phyloP scores from a whole-genome alignment of 2,113 vertebrate genomes.

The Tetrao urogallus region DNA sequence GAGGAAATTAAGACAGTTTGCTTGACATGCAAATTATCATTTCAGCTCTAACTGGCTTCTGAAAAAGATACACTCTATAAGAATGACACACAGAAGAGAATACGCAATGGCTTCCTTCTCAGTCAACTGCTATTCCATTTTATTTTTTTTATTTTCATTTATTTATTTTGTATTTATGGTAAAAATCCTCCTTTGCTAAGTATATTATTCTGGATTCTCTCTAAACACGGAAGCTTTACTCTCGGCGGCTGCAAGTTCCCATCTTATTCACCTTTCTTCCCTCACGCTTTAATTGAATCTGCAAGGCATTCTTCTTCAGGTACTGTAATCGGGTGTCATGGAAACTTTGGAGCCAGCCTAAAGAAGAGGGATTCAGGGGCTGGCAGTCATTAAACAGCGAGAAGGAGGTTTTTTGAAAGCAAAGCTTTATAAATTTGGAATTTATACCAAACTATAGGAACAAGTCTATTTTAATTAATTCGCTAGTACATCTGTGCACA shows the following conservation, averaged over 20 bases:
- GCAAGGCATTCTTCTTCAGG: background rate
- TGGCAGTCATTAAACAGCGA: background rate
- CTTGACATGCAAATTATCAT: constrained; percentile 54
- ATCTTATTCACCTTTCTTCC: constrained; percentile 30
- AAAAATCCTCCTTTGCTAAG: background rate
- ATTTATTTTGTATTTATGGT: background rate
- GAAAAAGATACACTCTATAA: constrained; percentile 19
- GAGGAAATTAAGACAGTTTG: constrained; percentile 59
- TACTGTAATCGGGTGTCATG: background rate
- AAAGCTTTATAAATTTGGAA: background rate
- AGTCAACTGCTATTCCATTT: background rate
- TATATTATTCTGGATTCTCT: background rate
- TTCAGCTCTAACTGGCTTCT: constrained; percentile 17
- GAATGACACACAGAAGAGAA: constrained; percentile 40
- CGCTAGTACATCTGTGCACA: background rate
- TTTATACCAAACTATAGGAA: background rate
- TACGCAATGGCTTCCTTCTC: background rate
- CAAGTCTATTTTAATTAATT: background rate
- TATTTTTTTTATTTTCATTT: background rate
- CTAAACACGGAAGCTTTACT: background rate
- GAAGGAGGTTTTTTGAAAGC: background rate
- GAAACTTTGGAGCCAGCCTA: constrained; percentile 32
- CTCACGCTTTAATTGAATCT: background rate
- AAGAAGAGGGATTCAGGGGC: background rate
- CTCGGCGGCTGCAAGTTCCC: background rate